Percentiles rank a stretch among this genome's conserved stretches.
phyloP scores from a whole-genome alignment of 2,797 vertebrate species.

The Lacerta viridis region DNA sequence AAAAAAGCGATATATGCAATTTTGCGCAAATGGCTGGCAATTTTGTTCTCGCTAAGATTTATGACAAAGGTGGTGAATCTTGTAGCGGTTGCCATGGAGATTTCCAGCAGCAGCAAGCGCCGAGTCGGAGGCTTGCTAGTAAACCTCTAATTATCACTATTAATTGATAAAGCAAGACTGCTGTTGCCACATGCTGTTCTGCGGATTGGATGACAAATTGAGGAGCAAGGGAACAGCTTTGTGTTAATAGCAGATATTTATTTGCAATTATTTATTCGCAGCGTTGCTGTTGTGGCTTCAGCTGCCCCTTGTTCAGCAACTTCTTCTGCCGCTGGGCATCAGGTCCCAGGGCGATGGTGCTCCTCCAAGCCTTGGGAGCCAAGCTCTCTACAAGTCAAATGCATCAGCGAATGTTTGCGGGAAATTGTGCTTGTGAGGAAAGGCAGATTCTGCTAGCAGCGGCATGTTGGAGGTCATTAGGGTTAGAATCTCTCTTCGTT shows the following conservation, averaged over 20 bases:
- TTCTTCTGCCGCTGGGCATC: neutral
- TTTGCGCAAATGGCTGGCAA: conserved; percentile 63
- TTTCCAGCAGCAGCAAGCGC: conserved; percentile 66
- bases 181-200: conserved; percentile 41
- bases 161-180: conserved; percentile 68
- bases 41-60: conserved; percentile 67
- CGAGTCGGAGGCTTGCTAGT: conserved; percentile 55
- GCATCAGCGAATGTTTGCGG: neutral
- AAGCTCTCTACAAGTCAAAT: neutral
- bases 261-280: neutral
- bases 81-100: conserved; percentile 79
- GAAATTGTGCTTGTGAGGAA: conserved; percentile 36
- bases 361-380: neutral
- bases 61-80: conserved; percentile 63
- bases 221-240: neutral
- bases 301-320: neutral
- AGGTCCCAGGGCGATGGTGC: too few species aligned
- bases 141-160: conserved; percentile 65
- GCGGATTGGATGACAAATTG: neutral
- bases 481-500: conserved; percentile 15
- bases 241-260: neutral
- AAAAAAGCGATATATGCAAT: conserved; percentile 55
- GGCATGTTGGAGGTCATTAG: conserved; percentile 45
- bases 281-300: neutral
- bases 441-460: neutral